Evolutionary conservation across 2,113 vertebrate genomes (phyloP).

Genomic region (Balaeniceps rex): DNA sequence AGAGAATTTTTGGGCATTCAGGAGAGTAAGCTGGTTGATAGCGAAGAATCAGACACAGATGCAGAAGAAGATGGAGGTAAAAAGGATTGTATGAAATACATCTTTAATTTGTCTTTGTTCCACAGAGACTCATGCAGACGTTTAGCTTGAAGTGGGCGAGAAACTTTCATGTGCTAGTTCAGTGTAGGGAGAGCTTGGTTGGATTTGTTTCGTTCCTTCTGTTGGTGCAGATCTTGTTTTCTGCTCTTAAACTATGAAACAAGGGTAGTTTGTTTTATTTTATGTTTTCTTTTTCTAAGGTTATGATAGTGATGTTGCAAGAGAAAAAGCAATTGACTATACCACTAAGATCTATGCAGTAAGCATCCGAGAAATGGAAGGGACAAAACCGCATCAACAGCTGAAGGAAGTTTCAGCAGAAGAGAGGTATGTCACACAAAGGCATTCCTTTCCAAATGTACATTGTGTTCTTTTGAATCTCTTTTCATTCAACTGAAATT

Average conservation of each 20-base stretch:
- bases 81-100: not conserved
- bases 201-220: not conserved
- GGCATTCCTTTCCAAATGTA: not conserved
- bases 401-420: conserved; percentile 86
- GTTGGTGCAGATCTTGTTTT: not conserved
- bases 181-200: not conserved
- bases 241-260: not conserved
- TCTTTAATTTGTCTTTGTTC: not conserved
- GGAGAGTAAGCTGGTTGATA: conserved; percentile 91
- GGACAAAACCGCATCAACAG: conserved; percentile 92
- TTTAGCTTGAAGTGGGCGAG: not conserved
- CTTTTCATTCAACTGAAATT: not conserved
- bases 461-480: not conserved
- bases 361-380: conserved; percentile 93
- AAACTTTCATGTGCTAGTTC: not conserved
- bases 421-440: conserved; percentile 83
- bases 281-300: conserved; percentile 72
- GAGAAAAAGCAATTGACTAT: conserved; percentile 90
- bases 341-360: conserved; percentile 90
- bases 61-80: conserved; percentile 94
- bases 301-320: conserved; percentile 95
- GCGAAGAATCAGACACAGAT: conserved; percentile 94
- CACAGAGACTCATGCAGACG: rapidly evolving
- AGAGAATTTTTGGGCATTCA: conserved; percentile 85
- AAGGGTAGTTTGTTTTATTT: not conserved